Evolutionary conservation across 1,140 invertebrate genomes (phyloP), one percentile per base, ranked within the genome.

Genomic region (Lasioglossum baleicum): DNA sequence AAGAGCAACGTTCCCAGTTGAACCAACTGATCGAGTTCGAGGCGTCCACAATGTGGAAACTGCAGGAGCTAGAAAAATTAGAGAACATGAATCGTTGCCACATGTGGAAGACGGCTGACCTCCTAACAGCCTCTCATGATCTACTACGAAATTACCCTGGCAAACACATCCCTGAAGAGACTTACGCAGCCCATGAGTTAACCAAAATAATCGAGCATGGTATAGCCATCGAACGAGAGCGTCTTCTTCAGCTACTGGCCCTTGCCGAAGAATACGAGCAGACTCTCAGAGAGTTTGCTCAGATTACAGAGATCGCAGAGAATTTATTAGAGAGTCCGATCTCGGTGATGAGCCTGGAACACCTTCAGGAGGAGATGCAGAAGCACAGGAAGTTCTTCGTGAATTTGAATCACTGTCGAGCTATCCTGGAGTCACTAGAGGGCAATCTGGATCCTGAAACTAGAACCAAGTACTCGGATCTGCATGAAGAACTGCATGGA

Each of bases 361-460:
- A 97, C 86, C 91, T 98, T 13, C 96, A 97, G 86, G 96, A 97
- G 87, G 97, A 97, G 93, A 96, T 98, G 92, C 96, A 97, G 83
- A 98, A 97, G 88, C 96, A 97, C 88, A 94, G 97, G 61, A 97
- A 97, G 88, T 97, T 98, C 92, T 98, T 98, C 88, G 96, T 97
- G 0, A 97, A 97, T 86, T 91, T 98, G 13, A 97, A 96, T 86
- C 96, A 97, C 78, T 98, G 97, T 85, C 94, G 96, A 85, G 95
- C 95, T 35, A 97, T 97, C 81, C 91, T 98, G 26, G 97, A 98
- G 91, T 97, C 97, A 0, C 89, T 98, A 20, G 97, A 97, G 91
- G 95, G 95, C 81, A 97, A 97, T 91, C 92, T 98, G 17, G 97
- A 98, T 88, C 94, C 93, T 22, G 96, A 96, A 90, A 97, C 97